Evolutionary conservation across 1,140 invertebrate genomes (phyloP), one percentile per base, ranked within the genome.

Genomic region (Apolygus lucorum): DNA sequence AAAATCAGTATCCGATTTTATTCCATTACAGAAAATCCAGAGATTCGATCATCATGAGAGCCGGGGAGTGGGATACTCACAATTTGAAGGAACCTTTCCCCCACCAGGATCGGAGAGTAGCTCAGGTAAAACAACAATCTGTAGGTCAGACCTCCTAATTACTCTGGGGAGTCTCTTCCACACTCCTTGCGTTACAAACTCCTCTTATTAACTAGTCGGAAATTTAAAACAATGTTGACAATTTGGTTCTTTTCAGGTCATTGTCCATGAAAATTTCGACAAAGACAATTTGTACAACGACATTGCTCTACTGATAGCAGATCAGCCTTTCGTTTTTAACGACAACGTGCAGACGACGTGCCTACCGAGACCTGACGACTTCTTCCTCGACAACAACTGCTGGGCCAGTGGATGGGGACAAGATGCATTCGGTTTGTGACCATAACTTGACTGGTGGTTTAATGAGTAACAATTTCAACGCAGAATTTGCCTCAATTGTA

Each of bases 361-460:
- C 75, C 77, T 93, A 1, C 88, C 88, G 0, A 76, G 80, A 0
- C 76, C 79, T 59, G 77, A 77, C 29, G 72, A 73, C 28, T n/a
- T 69, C 62, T 80, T 84, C 70, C 69, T 77, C 2, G 77, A 80
- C 22, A 76, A 76, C 22, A 74, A 72, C 2, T 91, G 89, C 75
- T 81, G 84, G 72, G 86, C 87, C 0, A 84, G 84, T 25, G 89
- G 89, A 8, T 91, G 88, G 89, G 89, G 89, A 8, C 87, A 86
- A 72, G 83, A 88, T 73, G 76, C 82, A 2, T 93, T 90, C 73
- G 73, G 79, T 63, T 78, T 75, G 67, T 79, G n/a, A n/a, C n/a
- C n/a, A n/a, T n/a, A n/a, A n/a, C n/a, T n/a, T n/a, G n/a, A n/a
- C n/a, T n/a, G n/a, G n/a, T n/a, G n/a, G n/a, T n/a, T n/a, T n/a